Evolutionary conservation across 2,888 invertebrate genomes (phyloP).

Genomic region (Amphipoea lucens): DNA sequence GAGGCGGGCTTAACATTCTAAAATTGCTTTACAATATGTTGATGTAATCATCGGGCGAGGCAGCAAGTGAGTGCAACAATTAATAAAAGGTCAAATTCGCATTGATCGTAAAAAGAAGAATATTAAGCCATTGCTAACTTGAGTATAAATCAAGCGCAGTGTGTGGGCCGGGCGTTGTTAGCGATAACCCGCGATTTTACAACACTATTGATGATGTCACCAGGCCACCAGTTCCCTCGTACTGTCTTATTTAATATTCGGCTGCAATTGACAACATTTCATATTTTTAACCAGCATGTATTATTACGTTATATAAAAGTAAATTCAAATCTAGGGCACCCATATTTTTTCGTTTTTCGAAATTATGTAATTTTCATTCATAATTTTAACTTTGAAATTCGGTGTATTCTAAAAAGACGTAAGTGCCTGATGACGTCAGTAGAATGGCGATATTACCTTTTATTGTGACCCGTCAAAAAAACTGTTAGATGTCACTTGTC

Average conservation of each 20-base stretch:
- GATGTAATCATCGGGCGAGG: conserved; percentile 49
- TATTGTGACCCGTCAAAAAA: too few species aligned
- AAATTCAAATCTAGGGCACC: too few species aligned
- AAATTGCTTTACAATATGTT: conserved; percentile 34
- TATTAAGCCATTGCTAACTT: conserved; percentile 60
- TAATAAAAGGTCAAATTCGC: conserved; percentile 59
- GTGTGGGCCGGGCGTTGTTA: conserved; percentile 60
- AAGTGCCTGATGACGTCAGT: too few species aligned
- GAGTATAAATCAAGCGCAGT: conserved; percentile 56
- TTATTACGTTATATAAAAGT: too few species aligned
- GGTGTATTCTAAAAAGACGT: too few species aligned
- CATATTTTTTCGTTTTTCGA: too few species aligned
- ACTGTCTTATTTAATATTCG: conserved; percentile 35
- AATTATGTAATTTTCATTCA: too few species aligned
- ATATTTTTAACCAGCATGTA: too few species aligned
- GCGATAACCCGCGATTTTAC: conserved; percentile 62
- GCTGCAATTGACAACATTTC: too few species aligned
- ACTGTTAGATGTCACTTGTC: too few species aligned
- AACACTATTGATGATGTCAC: conserved; percentile 55
- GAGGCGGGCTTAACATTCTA: conserved; percentile 16
- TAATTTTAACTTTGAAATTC: too few species aligned
- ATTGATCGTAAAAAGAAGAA: conserved; percentile 51
- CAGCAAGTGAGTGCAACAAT: conserved; percentile 18
- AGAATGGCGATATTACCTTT: too few species aligned
- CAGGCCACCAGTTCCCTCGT: conserved; percentile 11